Evolutionary conservation across 1,140 invertebrate genomes (phyloP).

Genomic region (Dreissena rostriformis): DNA sequence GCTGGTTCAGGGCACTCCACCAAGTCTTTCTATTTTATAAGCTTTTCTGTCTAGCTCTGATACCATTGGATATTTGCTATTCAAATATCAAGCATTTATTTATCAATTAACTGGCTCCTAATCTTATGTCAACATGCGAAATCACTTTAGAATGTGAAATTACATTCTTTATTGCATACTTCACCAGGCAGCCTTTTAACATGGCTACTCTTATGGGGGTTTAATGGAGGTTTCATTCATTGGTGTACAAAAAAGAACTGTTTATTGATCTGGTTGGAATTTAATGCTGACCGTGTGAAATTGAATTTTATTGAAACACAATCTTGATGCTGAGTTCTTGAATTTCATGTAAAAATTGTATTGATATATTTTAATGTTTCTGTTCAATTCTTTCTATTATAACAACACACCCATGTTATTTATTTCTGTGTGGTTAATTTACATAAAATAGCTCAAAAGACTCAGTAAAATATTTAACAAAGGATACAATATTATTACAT

Average conservation of each 20-base stretch:
- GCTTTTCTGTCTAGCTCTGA: too few relatives aligned
- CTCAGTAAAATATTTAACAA: not conserved
- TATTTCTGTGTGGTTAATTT: not conserved
- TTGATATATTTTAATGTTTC: too few relatives aligned
- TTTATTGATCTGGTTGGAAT: too few relatives aligned
- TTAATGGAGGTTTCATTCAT: not conserved
- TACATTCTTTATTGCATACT: slow-evolving; percentile 33
- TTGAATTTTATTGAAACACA: too few relatives aligned
- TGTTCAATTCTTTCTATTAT: too few relatives aligned
- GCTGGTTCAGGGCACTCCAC: too few relatives aligned
- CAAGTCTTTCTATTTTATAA: too few relatives aligned
- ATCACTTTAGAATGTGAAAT: slow-evolving; percentile 20
- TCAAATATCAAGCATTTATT: slow-evolving; percentile 19
- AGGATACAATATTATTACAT: not conserved
- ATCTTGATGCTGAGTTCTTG: too few relatives aligned
- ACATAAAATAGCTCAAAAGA: not conserved
- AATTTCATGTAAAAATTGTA: too few relatives aligned
- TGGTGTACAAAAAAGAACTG: not conserved
- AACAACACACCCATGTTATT: not conserved
- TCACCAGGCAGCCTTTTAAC: not conserved
- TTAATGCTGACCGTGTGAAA: too few relatives aligned
- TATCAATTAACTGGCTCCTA: slow-evolving; percentile 41
- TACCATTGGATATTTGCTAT: too few relatives aligned
- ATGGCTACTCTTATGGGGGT: not conserved
- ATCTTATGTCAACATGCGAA: slow-evolving; percentile 38